These are phyloP conservation scores for Rissa tridactyla DNA, from an alignment of 2,113 vertebrate species.

Conservation along the genomic window DNA sequence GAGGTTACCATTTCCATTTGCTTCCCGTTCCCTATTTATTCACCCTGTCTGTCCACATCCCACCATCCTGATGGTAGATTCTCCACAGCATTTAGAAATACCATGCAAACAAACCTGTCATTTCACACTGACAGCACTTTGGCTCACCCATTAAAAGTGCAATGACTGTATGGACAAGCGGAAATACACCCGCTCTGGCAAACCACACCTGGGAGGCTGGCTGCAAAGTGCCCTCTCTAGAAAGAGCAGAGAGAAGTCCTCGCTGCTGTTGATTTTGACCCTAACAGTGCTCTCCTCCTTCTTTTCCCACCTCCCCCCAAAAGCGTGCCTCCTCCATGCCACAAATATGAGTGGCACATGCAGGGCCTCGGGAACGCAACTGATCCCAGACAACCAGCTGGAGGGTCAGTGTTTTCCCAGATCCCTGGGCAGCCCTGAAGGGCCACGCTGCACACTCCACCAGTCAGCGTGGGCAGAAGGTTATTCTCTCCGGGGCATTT, in stretches of 20 bases:
- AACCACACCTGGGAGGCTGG: not conserved
- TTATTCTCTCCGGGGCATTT: conserved; percentile 57
- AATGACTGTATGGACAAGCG: rapidly evolving
- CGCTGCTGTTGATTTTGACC: not conserved
- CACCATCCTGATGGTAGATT: not conserved
- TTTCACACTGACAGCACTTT: not conserved
- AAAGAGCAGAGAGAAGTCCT: not conserved
- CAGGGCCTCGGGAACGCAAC: not conserved
- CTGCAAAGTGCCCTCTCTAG: not conserved
- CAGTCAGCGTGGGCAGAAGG: conserved; percentile 66
- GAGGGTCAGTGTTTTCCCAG: conserved; percentile 32
- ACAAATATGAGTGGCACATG: not conserved
- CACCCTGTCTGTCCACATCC: not conserved
- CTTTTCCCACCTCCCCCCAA: not conserved
- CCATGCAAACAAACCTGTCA: not conserved
- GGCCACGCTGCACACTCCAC: conserved; percentile 8
- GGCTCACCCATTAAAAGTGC: not conserved
- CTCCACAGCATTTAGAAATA: not conserved
- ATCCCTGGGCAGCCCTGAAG: not conserved
- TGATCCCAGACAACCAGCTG: conserved; percentile 14
- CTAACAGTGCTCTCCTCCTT: not conserved
- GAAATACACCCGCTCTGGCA: not conserved
- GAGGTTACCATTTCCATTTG: not conserved
- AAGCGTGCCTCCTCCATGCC: not conserved
- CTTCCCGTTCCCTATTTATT: not conserved